Percentiles rank a stretch among this genome's conserved stretches.
Evolutionary conservation across 1,140 invertebrate species (phyloP).

Genomic region (Hestina assimilis): DNA sequence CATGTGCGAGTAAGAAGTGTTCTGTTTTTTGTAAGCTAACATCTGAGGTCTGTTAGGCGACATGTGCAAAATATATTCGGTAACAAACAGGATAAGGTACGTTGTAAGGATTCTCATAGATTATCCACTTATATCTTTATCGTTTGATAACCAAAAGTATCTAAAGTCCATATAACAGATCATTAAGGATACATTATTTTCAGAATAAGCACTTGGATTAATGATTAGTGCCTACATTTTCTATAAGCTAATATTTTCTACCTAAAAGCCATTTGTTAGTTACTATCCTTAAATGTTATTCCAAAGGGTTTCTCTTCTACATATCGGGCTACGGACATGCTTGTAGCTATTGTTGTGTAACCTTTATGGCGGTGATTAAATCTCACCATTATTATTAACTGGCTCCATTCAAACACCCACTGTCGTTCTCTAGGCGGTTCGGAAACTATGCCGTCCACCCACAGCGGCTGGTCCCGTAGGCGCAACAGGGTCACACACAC

Average conservation of each 20-base stretch:
- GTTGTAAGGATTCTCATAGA: conserved; percentile 48
- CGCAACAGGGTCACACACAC: conserved; percentile 75
- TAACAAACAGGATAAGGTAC: conserved; percentile 44
- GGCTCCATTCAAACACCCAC: conserved; percentile 77
- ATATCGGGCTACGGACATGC: conserved; percentile 60
- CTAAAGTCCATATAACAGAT: not conserved
- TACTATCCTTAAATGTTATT: conserved; percentile 55
- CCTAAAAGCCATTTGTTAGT: conserved; percentile 66
- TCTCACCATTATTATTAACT: conserved; percentile 78
- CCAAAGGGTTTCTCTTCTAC: conserved; percentile 56
- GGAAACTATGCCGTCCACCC: conserved; percentile 76
- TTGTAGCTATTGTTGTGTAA: conserved; percentile 69
- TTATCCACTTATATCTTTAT: not conserved
- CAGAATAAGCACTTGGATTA: conserved; percentile 32
- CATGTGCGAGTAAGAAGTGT: conserved; percentile 48
- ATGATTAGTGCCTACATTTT: conserved; percentile 58
- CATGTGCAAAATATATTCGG: conserved; percentile 64
- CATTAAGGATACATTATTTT: not conserved
- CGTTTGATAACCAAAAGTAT: not conserved
- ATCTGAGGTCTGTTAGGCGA: conserved; percentile 59
- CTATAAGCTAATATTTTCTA: conserved; percentile 40
- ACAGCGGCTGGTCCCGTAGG: conserved; percentile 74
- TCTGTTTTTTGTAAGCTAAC: conserved; percentile 71
- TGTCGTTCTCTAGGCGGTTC: conserved; percentile 71
- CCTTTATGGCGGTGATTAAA: conserved; percentile 75